Evolutionary conservation across 2,888 invertebrate species (phyloP).

Genomic region (Apamea epomidion): DNA sequence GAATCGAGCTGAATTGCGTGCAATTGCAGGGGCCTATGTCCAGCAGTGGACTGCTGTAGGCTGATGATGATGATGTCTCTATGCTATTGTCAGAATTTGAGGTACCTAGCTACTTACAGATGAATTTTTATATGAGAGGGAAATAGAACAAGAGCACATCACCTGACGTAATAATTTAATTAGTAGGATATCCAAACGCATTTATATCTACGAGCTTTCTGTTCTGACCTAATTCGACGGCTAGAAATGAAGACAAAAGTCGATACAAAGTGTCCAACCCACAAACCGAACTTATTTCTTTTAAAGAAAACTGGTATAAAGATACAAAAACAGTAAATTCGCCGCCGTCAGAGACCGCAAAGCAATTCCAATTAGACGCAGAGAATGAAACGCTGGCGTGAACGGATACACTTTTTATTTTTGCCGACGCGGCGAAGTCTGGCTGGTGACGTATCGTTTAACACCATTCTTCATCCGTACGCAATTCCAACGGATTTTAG

Average conservation of each 20-base stretch:
- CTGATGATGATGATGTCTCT: background rate
- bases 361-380: slow-evolving; percentile 66
- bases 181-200: background rate
- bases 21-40: background rate
- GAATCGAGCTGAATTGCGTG: background rate
- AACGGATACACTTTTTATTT: slow-evolving; percentile 63
- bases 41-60: background rate
- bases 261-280: slow-evolving; percentile 31
- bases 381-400: slow-evolving; percentile 63
- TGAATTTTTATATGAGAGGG: background rate
- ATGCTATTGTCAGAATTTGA: background rate
- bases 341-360: slow-evolving; percentile 40
- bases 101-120: background rate
- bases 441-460: slow-evolving; percentile 60
- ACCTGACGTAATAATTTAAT: too few species aligned
- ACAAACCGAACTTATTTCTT: slow-evolving; percentile 10
- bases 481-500: slow-evolving; percentile 52
- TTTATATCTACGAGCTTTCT: background rate
- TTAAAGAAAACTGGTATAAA: slow-evolving; percentile 44
- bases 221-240: slow-evolving; percentile 1
- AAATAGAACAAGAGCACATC: background rate
- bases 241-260: slow-evolving; percentile 9
- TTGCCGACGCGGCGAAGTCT: slow-evolving; percentile 44
- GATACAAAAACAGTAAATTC: slow-evolving; percentile 50
- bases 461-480: slow-evolving; percentile 52